Percentiles rank a stretch among this genome's conserved stretches.
phyloP scores from a whole-genome alignment of 2,888 invertebrate species.

The Pegoplata infirma region DNA sequence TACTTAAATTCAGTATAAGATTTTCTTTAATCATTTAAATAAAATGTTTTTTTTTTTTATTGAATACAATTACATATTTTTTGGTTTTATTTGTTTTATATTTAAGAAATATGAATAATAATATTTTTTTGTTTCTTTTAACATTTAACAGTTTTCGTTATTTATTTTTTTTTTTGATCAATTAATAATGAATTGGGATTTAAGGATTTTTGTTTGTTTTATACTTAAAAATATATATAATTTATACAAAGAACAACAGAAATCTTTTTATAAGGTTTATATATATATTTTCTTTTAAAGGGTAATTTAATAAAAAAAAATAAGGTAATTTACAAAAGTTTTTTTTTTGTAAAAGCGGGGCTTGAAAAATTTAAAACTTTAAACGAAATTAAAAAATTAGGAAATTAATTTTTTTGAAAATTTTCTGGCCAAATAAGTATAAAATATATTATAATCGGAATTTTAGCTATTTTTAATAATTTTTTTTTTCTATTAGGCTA shows the following conservation, averaged over 20 bases:
- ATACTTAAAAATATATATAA: constrained; percentile 56
- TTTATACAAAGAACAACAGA: constrained; percentile 60
- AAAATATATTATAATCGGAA: not conserved
- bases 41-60: constrained; percentile 46
- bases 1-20: constrained; percentile 61
- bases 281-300: not conserved
- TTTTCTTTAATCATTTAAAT: constrained; percentile 55
- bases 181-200: constrained; percentile 45
- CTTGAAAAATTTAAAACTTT: not conserved
- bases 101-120: constrained; percentile 60
- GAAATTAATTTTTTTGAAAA: not conserved
- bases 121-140: constrained; percentile 47
- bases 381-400: not conserved
- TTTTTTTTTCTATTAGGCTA: constrained; percentile 13
- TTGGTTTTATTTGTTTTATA: constrained; percentile 41
- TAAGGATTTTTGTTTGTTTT: constrained; percentile 40
- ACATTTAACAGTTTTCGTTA: constrained; percentile 60
- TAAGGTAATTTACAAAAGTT: constrained; percentile 14
- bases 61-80: constrained; percentile 45
- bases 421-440: not conserved
- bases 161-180: constrained; percentile 35
- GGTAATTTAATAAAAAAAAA: not conserved
- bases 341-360: not conserved
- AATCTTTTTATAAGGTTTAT: constrained; percentile 1
- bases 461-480: not conserved